Percentiles rank a stretch among this genome's conserved stretches.
These are phyloP conservation scores for Pachyseris speciosa DNA, from an alignment of 64 coral and sea anemone species.

Conservation along the genomic window DNA sequence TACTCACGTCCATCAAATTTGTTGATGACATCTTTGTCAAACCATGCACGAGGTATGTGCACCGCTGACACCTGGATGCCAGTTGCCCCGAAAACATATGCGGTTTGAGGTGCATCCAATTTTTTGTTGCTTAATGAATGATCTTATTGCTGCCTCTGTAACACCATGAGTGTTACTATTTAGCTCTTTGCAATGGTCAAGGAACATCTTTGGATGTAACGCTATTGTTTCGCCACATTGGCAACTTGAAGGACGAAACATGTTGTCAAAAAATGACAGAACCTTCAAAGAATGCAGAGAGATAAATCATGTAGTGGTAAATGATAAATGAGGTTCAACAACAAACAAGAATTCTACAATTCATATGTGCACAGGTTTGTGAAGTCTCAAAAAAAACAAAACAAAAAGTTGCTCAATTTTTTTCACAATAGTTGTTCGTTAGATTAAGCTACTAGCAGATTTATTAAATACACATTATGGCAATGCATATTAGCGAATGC, in stretches of 20 bases:
- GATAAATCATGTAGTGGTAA: too few relatives aligned
- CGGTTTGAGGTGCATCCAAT: not conserved
- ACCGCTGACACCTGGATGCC: not conserved
- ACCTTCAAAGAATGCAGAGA: too few relatives aligned
- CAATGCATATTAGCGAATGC: too few relatives aligned
- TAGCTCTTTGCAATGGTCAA: not conserved
- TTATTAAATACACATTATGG: too few relatives aligned
- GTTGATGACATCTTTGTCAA: not conserved
- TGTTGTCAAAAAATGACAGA: not conserved
- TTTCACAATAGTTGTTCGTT: too few relatives aligned
- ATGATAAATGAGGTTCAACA: too few relatives aligned
- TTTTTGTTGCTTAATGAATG: not conserved
- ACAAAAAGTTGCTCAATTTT: too few relatives aligned
- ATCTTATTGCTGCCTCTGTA: not conserved
- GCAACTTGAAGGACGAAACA: not conserved
- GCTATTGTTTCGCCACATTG: not conserved
- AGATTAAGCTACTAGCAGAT: too few relatives aligned
- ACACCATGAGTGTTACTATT: not conserved
- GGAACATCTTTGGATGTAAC: not conserved
- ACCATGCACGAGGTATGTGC: not conserved
- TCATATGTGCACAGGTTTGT: too few relatives aligned
- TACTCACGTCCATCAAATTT: not conserved
- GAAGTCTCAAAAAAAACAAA: too few relatives aligned
- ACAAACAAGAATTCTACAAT: too few relatives aligned
- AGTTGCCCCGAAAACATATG: not conserved